phyloP scores from a whole-genome alignment of 2,888 invertebrate genomes.

The Zygaena filipendulae region DNA sequence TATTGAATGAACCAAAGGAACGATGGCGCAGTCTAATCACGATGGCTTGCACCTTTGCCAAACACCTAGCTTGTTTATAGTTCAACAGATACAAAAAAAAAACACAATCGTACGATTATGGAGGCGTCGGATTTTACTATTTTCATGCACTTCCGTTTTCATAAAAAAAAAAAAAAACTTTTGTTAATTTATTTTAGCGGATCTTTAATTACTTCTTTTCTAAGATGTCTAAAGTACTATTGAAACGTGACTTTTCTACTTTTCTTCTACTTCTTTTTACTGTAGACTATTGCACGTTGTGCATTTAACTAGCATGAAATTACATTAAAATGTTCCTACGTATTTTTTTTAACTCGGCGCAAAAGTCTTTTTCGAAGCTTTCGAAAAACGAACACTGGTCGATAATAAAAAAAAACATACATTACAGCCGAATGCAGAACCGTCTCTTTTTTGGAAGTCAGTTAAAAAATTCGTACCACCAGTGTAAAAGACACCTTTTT shows the following conservation, averaged over 20 bases:
- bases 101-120: too few relatives aligned
- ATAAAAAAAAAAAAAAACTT: constrained; percentile 16
- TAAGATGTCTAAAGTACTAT: constrained; percentile 52
- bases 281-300: constrained; percentile 17
- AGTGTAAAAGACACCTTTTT: too few relatives aligned
- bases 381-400: too few relatives aligned
- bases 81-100: constrained; percentile 46
- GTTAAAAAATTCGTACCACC: too few relatives aligned
- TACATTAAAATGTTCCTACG: too few relatives aligned
- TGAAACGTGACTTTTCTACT: constrained; percentile 54
- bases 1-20: constrained; percentile 64
- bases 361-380: too few relatives aligned
- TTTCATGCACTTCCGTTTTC: constrained; percentile 5
- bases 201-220: constrained; percentile 56
- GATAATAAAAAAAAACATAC: too few relatives aligned
- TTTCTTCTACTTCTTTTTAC: constrained; percentile 34
- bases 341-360: too few relatives aligned
- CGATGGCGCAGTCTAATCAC: constrained; percentile 59
- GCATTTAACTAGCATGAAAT: too few relatives aligned
- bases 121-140: too few relatives aligned
- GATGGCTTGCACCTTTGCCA: constrained; percentile 53
- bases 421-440: too few relatives aligned
- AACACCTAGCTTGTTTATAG: constrained; percentile 50
- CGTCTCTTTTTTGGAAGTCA: too few relatives aligned
- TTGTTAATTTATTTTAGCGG: constrained; percentile 38